phyloP scores from a whole-genome alignment of 2,113 vertebrate genomes.

The Phylloscopus trochilus region DNA sequence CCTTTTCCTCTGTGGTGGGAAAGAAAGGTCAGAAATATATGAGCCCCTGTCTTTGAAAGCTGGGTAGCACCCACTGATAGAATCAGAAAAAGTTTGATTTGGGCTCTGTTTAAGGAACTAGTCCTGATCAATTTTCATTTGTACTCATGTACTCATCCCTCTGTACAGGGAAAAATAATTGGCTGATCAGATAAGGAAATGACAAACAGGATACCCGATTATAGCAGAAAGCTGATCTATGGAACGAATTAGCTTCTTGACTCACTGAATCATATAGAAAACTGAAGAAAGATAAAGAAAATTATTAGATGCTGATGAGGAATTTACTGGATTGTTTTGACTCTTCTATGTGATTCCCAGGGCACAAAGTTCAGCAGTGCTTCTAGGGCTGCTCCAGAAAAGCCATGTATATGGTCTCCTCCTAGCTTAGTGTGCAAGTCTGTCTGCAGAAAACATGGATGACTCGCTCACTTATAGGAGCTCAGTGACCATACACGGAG shows the following conservation, averaged over 20 bases:
- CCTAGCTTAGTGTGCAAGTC: not conserved
- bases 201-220: not conserved
- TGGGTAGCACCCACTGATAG: not conserved
- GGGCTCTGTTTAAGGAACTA: not conserved
- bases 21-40: not conserved
- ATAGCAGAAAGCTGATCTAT: not conserved
- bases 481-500: not conserved
- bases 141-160: not conserved
- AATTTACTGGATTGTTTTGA: not conserved
- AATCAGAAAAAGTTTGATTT: not conserved
- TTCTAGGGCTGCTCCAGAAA: not conserved
- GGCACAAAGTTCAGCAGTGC: not conserved
- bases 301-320: not conserved
- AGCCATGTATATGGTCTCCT: not conserved
- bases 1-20: not conserved
- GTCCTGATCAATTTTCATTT: not conserved
- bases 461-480: not conserved
- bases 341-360: not conserved
- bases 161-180: not conserved
- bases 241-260: not conserved
- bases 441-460: rapidly evolving
- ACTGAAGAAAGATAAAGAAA: not conserved
- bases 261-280: not conserved
- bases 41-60: not conserved
- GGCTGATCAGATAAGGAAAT: not conserved